Evolutionary conservation across 2,797 vertebrate species (phyloP), one percentile per base, ranked within the genome.

Genomic region (Gallinago solitaria): DNA sequence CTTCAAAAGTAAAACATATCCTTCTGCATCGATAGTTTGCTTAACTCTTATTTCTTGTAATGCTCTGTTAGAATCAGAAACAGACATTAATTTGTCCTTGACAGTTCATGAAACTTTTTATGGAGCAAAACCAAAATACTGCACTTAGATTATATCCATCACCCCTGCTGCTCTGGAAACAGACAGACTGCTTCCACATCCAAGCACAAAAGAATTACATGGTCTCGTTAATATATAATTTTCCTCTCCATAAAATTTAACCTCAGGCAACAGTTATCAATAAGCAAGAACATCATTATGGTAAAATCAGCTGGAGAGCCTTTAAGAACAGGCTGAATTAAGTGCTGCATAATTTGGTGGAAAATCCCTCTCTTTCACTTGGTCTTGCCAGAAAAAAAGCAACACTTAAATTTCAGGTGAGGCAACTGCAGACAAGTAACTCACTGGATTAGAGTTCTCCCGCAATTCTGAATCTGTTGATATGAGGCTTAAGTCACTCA

Each of bases 401-500:
- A 63, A 21, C 59, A 32, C 17, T 59, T 48, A 6, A 19, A 16
- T 18, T 15, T 89, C 0, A 1, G 12, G 20, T 11, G 32, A 95
- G 45, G 53, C 41, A 81, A 78, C 61, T 65, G 24, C 21, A 33
- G 50, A 33, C 28, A 39, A 94, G 28, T 39, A 30, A 98, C 99
- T 99, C 98, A 99, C 99, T 73, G 98, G 98, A 87, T 98, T 98
- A 60, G 99, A 98, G 98, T 98, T 99, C 96, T 99, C 99, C 96
- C 98, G 98, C 60, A 99, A 92, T 93, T 99, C 99, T 12, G 99
- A 99, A 97, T 99, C 99, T 87, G 99, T 99, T 43, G 99, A 99
- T 90, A 99, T 98, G 98, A 99, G 99, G 97, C 99, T 99, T 97
- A 99, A 97, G 97, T 99, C 99, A 97, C 99, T 99, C 98, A 99